Conservation (phyloP, 2,888 invertebrate species). For the Lottia gigantea region DNA sequence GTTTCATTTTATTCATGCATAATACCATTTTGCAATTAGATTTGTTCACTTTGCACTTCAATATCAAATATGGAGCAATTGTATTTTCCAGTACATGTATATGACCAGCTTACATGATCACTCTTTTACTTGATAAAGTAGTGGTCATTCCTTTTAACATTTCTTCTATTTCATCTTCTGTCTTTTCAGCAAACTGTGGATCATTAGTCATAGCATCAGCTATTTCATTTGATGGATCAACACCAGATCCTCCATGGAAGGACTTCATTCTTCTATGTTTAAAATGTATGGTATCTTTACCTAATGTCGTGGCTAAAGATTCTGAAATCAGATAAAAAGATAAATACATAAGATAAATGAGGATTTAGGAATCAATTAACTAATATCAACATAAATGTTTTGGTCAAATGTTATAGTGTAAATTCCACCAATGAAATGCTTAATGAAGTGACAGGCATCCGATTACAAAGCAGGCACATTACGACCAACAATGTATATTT, state of each 20-base stretch:
- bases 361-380: too few species aligned
- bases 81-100: too few species aligned
- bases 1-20: too few species aligned
- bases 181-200: slow-evolving; percentile 35
- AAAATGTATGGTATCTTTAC: slow-evolving; percentile 14
- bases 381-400: too few species aligned
- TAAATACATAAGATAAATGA: background rate
- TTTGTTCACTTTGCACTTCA: too few species aligned
- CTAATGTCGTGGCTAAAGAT: slow-evolving; percentile 5
- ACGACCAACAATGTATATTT: too few species aligned
- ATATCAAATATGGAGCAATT: too few species aligned
- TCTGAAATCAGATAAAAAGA: background rate
- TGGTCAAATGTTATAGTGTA: too few species aligned
- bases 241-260: slow-evolving; percentile 32
- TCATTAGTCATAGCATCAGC: slow-evolving; percentile 30
- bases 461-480: too few species aligned
- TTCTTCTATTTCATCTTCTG: slow-evolving; percentile 40
- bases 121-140: slow-evolving; percentile 43
- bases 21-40: too few species aligned
- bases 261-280: slow-evolving; percentile 25
- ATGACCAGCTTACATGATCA: slow-evolving; percentile 47
- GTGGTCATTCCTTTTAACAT: slow-evolving; percentile 47
- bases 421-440: too few species aligned
- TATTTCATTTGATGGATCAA: slow-evolving; percentile 36
- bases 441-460: too few species aligned